A percentile compares a stretch with the other conserved stretches of the same genome.
These are phyloP conservation scores for Pilophorus perplexus DNA, from an alignment of 2,888 invertebrate species.

Conservation along the genomic window DNA sequence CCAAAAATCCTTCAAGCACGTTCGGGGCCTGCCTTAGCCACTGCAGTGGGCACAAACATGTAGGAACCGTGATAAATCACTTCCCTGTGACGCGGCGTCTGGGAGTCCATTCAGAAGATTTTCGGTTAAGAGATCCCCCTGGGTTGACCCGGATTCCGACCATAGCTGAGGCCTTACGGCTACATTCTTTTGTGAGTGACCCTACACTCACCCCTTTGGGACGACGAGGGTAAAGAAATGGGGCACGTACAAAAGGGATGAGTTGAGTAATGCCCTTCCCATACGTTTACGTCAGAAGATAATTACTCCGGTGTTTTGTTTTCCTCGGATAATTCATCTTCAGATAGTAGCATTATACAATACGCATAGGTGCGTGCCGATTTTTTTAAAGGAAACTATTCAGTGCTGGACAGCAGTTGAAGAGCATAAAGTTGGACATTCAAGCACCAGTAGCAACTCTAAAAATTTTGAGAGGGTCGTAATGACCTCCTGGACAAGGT, in stretches of 20 bases:
- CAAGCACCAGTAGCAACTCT: too few species aligned
- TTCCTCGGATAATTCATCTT: too few species aligned
- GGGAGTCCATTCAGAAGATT: not conserved
- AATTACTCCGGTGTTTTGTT: not conserved
- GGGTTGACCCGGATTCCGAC: slow-evolving; percentile 1
- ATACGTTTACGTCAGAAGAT: not conserved
- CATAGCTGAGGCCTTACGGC: not conserved
- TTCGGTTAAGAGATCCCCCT: not conserved
- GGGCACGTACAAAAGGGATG: not conserved
- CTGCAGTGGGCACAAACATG: not conserved
- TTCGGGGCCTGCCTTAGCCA: not conserved
- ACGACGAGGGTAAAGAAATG: not conserved
- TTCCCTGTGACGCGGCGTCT: not conserved
- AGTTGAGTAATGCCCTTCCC: not conserved
- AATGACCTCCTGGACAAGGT: too few species aligned
- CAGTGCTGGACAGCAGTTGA: too few species aligned
- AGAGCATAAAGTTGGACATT: too few species aligned
- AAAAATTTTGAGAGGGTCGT: too few species aligned
- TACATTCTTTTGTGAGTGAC: not conserved
- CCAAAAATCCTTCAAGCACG: not conserved
- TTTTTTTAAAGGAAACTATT: too few species aligned
- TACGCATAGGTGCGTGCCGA: too few species aligned
- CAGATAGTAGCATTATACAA: too few species aligned
- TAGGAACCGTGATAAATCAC: slow-evolving; percentile 7
- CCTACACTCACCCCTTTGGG: not conserved